Evolutionary conservation across 1,140 invertebrate species (phyloP), one percentile per base, ranked within the genome.

Genomic region (Hyphantria cunea): DNA sequence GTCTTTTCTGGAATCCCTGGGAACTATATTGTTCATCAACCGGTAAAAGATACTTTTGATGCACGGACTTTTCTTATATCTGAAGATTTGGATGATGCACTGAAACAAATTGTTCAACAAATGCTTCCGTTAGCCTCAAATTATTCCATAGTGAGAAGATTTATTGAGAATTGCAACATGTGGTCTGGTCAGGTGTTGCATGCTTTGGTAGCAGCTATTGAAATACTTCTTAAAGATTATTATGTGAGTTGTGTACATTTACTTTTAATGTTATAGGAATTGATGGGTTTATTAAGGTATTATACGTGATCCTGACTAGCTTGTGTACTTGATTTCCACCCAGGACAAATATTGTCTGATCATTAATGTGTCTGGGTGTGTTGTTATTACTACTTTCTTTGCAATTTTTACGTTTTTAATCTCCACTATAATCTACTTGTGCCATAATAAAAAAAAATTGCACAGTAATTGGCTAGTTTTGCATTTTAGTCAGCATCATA

Each of bases 131-230:
- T 99, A 8, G 97, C 96, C 53, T 95, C 95, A 8, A 93, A 97
- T 85, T 98, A 97, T 84, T 97, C 97, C 0, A 95, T 95, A 70
- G 93, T 98, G 8, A 93, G 96, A 34, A 92, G 95, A 73, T 98
- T 98, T 89, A 95, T 96, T 62, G 96, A 97, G 91, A 93, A 94
- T 72, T 94, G 93, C 66, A 91, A 93, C 52, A 94, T 95, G 91
- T 95, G 96, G 80, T 95, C 95, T 84, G 97, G 98, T 17, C 94
- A 97, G 90, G 97, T 99, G 0, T 96, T 98, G 87, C 97, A 99
- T 92, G 97, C 98, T 5, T 91, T 99, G 6, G 94, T 95, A 74
- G 95, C 95, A 53, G 95, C 95, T 11, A 94, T 99, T 84, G 92
- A 94, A 69, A 93, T 92, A 39, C 87, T 98, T 44, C 89, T 97